Evolutionary conservation across 2,113 vertebrate genomes (phyloP), one percentile per base, ranked within the genome.

Genomic region (Nerophis lumbriciformis): DNA sequence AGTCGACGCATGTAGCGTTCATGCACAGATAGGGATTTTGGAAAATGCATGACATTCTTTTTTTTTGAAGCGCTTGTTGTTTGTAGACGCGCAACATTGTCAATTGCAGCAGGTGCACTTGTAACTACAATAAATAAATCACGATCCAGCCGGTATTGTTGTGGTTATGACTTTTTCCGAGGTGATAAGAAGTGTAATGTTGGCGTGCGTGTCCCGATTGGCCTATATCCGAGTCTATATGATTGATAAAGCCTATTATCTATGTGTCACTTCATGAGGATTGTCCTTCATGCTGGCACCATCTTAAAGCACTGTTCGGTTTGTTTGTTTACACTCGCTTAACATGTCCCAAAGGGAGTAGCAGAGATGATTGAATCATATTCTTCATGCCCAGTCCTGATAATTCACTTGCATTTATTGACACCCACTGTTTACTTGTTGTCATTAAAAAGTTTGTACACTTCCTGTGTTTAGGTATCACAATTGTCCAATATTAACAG

Each of bases 241-340:
- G 80, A 78, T 75, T 75, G 77, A 81, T 58, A 80, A 73, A 85
- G 77, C 72, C 67, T 80, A 74, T 78, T 83, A 73, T 75, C 69
- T 67, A 8, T 70, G 65, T 65, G 63, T 78, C 59, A 63, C 67
- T 71, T 79, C 62, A 53, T 59, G 39, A 51, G 62, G 19, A 61
- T 66, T 53, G 54, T 65, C 48, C 60, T 66, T 58, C 12, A 5
- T 61, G 45, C 64, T 13, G 57, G 47, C 62, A 52, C 60, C 48
- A 71, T 79, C 59, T 66, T 53, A 48, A 53, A 72, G 47, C 9
- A 55, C 4, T 50, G n/a, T 6, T 8, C 8, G 19, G 19, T 6
- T 50, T 21, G 5, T 35, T 10, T 35, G 42, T 45, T 6, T 45
- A 12, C 42, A 45, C 42, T 12, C 12, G 10, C 42, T 12, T 11